These are phyloP conservation scores for Enteromius afrohamiltoni DNA, from an alignment of 2,797 vertebrate species.

Conservation along the genomic window DNA sequence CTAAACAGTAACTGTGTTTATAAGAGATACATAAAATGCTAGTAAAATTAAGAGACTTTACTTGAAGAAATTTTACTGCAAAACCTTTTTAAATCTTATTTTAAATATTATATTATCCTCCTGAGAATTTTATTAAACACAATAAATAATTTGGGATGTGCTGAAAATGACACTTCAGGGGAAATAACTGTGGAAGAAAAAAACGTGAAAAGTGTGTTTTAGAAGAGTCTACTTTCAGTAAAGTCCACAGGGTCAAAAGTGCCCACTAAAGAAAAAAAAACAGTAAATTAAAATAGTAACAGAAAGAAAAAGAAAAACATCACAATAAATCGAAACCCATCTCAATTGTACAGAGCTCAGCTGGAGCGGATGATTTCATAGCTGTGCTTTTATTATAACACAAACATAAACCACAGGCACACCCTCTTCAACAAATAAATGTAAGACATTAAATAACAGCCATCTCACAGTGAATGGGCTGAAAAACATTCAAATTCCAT, in stretches of 20 bases:
- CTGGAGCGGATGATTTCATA: constrained; percentile 55
- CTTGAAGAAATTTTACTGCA: neutral
- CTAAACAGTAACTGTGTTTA: neutral
- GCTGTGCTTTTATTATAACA: constrained; percentile 52
- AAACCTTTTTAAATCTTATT: neutral
- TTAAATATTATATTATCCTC: too few species aligned
- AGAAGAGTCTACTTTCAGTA: neutral
- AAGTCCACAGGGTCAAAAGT: neutral
- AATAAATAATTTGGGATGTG: neutral
- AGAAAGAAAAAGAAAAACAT: neutral
- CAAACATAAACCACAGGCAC: constrained; percentile 47
- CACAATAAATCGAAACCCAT: constrained; percentile 3
- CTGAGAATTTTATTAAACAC: neutral
- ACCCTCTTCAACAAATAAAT: constrained; percentile 44
- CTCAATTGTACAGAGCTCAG: constrained; percentile 62
- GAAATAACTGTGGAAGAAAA: neutral
- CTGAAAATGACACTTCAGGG: neutral
- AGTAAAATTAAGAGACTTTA: neutral
- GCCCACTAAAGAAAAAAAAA: neutral
- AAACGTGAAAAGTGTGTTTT: neutral
- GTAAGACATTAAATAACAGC: constrained; percentile 49
- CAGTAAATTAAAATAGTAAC: neutral
- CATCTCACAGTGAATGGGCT: constrained; percentile 23
- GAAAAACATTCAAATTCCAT: constrained; percentile 28
- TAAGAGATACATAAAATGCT: neutral